Percentiles rank a stretch among this genome's conserved stretches.
Conservation (phyloP, 2,888 invertebrate genomes). For the Apamea crenata region DNA sequence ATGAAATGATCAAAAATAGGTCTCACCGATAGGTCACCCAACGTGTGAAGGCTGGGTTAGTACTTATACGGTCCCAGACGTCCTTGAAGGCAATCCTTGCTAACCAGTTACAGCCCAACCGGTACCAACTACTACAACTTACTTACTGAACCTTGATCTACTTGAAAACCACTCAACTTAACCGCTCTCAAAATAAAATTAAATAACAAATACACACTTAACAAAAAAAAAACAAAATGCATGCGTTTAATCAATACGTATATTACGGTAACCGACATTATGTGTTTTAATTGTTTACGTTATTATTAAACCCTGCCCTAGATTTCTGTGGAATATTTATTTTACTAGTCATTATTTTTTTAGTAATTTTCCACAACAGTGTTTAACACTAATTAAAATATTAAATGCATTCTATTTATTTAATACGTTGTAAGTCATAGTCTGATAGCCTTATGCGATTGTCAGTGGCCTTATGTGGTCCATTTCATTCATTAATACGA, state of each 20-base stretch:
- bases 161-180: constrained; percentile 43
- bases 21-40: constrained; percentile 1
- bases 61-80: constrained; percentile 2
- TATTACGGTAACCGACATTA: neutral
- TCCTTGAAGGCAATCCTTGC: constrained; percentile 51
- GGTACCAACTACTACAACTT: constrained; percentile 8
- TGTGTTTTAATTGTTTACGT: constrained; percentile 6
- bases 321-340: neutral
- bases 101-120: constrained; percentile 29
- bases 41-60: constrained; percentile 19
- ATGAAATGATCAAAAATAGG: constrained; percentile 6
- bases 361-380: neutral
- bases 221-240: neutral
- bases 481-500: neutral
- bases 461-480: neutral
- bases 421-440: neutral
- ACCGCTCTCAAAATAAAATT: constrained; percentile 35
- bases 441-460: neutral
- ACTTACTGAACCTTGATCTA: constrained; percentile 54
- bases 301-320: constrained; percentile 35
- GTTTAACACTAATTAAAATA: neutral
- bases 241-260: neutral
- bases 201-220: constrained; percentile 16
- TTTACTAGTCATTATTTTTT: neutral
- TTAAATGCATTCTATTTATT: neutral